These are phyloP conservation scores for Halcyon badia DNA, from an alignment of 2,797 vertebrate genomes.

Conservation along the genomic window DNA sequence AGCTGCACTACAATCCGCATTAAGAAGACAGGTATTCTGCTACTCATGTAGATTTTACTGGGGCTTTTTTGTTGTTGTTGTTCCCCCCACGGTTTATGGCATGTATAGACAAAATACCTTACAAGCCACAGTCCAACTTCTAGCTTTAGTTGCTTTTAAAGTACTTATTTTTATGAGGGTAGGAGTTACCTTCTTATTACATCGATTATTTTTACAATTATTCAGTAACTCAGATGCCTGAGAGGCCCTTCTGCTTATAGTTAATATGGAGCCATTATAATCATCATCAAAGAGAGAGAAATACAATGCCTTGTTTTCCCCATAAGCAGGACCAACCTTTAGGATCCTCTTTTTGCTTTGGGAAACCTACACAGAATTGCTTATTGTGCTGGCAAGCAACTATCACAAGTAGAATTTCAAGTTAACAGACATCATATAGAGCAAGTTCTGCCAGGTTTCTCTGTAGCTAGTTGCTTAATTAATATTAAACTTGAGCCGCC, in stretches of 20 bases:
- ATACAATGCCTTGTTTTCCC: not conserved
- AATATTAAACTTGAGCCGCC: not conserved
- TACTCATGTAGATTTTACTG: fast-evolving
- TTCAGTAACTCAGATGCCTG: not conserved
- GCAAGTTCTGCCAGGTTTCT: constrained; percentile 24
- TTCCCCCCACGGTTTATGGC: not conserved
- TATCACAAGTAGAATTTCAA: constrained; percentile 39
- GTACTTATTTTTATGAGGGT: not conserved
- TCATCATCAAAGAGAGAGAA: not conserved
- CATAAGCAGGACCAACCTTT: not conserved
- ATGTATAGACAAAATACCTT: not conserved
- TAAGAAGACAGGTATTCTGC: not conserved
- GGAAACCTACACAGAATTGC: not conserved
- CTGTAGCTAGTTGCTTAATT: not conserved
- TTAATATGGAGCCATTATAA: not conserved
- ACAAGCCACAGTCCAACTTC: not conserved
- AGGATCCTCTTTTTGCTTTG: not conserved
- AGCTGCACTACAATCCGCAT: not conserved
- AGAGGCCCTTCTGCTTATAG: not conserved
- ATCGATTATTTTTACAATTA: not conserved
- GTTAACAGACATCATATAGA: not conserved
- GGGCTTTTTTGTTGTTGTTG: fast-evolving
- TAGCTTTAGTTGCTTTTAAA: not conserved
- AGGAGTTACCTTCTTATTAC: not conserved
- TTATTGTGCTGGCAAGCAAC: not conserved